Conservation (phyloP, 37 sponge, comb jelly and placozoan genomes). For the Ephydatia muelleri region DNA sequence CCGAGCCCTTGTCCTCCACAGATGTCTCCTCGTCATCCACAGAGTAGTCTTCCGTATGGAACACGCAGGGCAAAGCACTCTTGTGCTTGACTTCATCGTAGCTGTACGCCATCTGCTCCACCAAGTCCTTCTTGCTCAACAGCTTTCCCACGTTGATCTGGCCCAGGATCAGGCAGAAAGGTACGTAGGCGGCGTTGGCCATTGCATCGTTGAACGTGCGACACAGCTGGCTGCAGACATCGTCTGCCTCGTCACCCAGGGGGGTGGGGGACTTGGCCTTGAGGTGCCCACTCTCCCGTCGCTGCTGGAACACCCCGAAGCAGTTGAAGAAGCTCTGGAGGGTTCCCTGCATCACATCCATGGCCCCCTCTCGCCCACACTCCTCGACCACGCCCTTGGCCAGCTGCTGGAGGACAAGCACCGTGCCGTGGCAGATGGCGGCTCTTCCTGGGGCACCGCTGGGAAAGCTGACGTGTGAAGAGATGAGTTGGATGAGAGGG, state of each 20-base stretch:
- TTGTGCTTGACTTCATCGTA: constrained; percentile 46
- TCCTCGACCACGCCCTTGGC: constrained; percentile 3
- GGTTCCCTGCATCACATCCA: constrained; percentile 18
- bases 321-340: constrained; percentile 55
- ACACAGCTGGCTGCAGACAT: constrained; percentile 2
- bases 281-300: background rate
- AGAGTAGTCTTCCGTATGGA: background rate
- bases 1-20: background rate
- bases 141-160: constrained; percentile 60
- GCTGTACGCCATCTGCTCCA: constrained; percentile 67
- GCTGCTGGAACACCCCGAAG: constrained; percentile 40
- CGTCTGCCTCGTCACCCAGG: background rate
- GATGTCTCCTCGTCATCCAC: background rate
- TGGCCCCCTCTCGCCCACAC: constrained; percentile 48
- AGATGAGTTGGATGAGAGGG: constrained; percentile 76
- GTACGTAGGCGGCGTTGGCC: constrained; percentile 75
- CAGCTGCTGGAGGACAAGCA: constrained; percentile 44
- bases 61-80: constrained; percentile 23
- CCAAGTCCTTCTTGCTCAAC: constrained; percentile 68
- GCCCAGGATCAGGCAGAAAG: constrained; percentile 80
- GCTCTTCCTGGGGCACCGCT: constrained; percentile 54
- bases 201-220: constrained; percentile 63
- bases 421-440: constrained; percentile 58
- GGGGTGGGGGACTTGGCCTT: background rate
- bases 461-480: constrained; percentile 68